Conservation (phyloP, 2,113 vertebrate species). For the Dasyornis broadbenti region DNA sequence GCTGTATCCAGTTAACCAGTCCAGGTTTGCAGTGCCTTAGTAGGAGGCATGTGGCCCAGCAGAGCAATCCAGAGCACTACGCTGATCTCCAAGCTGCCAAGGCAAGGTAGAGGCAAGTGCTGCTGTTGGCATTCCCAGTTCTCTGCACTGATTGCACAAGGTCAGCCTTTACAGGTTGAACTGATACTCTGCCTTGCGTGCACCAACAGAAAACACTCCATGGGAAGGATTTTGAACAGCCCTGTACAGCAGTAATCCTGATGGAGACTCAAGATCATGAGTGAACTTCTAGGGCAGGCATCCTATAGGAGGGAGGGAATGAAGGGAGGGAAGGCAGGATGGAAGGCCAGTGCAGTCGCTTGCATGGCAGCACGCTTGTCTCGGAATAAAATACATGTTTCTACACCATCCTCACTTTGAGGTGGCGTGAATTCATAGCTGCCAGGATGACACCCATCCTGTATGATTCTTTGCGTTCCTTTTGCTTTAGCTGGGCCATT, state of each 20-base stretch:
- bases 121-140: not conserved
- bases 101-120: not conserved
- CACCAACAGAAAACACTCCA: not conserved
- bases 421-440: not conserved
- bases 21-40: not conserved
- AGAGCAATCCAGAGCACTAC: not conserved
- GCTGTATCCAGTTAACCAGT: not conserved
- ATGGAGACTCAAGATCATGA: not conserved
- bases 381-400: not conserved
- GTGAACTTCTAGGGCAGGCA: not conserved
- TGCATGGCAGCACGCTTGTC: not conserved
- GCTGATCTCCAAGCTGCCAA: not conserved
- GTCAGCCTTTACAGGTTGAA: not conserved
- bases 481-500: not conserved
- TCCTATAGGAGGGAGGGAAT: not conserved
- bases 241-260: not conserved
- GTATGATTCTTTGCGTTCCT: not conserved
- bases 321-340: too few relatives aligned
- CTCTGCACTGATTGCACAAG: accelerated
- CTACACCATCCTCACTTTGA: not conserved
- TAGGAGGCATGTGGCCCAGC: not conserved
- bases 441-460: not conserved
- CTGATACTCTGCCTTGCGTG: not conserved
- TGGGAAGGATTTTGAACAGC: not conserved
- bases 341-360: not conserved